Base-by-base conservation (phyloP, 2,888 invertebrate species). In the Lamellibrachia columna region DNA sequence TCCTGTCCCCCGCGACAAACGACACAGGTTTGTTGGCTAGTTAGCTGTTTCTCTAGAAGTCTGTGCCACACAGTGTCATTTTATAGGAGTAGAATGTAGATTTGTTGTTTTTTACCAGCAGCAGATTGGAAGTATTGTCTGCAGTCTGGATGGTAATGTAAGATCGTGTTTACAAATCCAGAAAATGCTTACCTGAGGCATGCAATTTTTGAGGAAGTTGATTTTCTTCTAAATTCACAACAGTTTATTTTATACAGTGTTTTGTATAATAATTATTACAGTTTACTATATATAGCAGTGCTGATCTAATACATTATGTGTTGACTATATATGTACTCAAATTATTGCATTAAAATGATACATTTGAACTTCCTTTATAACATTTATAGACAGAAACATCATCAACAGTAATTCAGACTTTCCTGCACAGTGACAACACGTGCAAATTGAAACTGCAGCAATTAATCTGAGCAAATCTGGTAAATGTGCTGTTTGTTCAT, bases 1-100 rank as follows among this genome's bases (percentile, higher is more conserved):
- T 7, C 99, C 92, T 97, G 58, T 98, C 53, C 98, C 98, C 0
- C 98, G 98, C 94, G 98, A 98, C 75, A 75, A 75, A n/a, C 15
- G 75, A 75, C 75, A 75, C 75, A 75, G 75, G 75, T 75, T 11
- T 11, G 75, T 75, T 40, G 40, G 15, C 8, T 22, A 60, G 60
- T 9, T 11, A 11, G 8, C 60, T 60, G 9, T 15, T 60, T 60
- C 11, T 60, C 60, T 9, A 60, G 15, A 60, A 22, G 15, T 60
- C 9, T 60, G 9, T 60, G 15, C 22, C 60, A 60, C 40, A 40
- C 40, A 40, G 40, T 40, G 40, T 60, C 22, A 15, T 11, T 60
- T 60, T 22, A 60, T 4, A 15, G 11, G 60, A 22, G 60, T 60
- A 15, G 60, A 15, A 15, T 60, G 60, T 60, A 15, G 15, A 9